Percentiles rank a stretch among this genome's conserved stretches.
Evolutionary conservation across 2,113 vertebrate genomes (phyloP).

Genomic region (Rostratula benghalensis): DNA sequence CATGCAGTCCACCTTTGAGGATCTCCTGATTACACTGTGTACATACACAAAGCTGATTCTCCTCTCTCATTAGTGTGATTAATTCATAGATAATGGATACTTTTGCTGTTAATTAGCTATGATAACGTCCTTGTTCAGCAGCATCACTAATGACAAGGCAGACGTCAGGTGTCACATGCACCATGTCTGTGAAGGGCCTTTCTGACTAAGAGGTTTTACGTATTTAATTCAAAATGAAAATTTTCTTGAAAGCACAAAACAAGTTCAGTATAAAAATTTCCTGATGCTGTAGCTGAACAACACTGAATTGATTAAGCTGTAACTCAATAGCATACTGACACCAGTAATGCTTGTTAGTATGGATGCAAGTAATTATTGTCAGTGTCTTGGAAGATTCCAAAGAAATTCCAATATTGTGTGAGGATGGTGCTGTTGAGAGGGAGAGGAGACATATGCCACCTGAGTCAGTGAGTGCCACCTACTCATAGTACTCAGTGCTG

Average conservation of each 20-base stretch:
- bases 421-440: not conserved
- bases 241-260: not conserved
- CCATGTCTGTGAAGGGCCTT: not conserved
- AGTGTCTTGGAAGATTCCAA: not conserved
- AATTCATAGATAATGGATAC: conserved; percentile 10
- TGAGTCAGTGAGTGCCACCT: not conserved
- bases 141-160: not conserved
- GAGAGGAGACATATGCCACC: fast-evolving
- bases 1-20: not conserved
- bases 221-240: not conserved
- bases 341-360: not conserved
- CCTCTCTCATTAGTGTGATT: not conserved
- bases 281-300: fast-evolving
- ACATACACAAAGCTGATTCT: not conserved
- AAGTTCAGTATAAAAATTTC: not conserved
- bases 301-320: not conserved
- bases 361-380: not conserved
- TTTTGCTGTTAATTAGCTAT: conserved; percentile 3
- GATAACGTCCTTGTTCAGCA: not conserved
- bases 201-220: not conserved
- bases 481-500: not conserved
- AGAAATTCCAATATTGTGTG: not conserved
- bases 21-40: not conserved
- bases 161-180: not conserved
- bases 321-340: not conserved